A percentile compares a stretch with the other conserved stretches of the same genome.
Conservation (phyloP, 2,797 vertebrate genomes). For the Numenius phaeopus region DNA sequence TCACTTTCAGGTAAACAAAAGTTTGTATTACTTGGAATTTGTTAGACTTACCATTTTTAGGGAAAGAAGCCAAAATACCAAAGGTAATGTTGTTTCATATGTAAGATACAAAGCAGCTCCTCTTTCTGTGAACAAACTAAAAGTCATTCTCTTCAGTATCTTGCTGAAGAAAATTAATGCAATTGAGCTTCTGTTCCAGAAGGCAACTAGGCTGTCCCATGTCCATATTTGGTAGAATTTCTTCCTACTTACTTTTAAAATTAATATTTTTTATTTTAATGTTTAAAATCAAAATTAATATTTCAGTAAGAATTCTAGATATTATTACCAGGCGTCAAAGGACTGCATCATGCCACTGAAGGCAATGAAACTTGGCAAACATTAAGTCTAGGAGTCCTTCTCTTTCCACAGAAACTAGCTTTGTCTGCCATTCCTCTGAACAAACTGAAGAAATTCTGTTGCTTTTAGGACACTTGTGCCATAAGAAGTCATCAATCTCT, state of each 20-base stretch:
- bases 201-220: background rate
- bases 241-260: background rate
- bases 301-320: background rate
- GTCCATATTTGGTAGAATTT: fast-evolving
- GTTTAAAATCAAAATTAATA: background rate
- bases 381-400: background rate
- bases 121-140: background rate
- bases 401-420: background rate
- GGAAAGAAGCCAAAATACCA: background rate
- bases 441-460: background rate
- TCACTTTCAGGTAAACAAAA: background rate
- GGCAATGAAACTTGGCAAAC: background rate
- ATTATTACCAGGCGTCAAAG: background rate
- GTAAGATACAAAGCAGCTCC: background rate
- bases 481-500: background rate
- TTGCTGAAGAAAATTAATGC: background rate
- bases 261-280: background rate
- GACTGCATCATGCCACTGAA: background rate
- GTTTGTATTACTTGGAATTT: background rate
- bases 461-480: background rate
- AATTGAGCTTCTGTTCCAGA: background rate
- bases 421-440: background rate
- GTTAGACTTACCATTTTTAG: background rate
- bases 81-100: background rate
- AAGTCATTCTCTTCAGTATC: background rate